phyloP scores from a whole-genome alignment of 2,113 vertebrate genomes.

The Odontophorus gujanensis region DNA sequence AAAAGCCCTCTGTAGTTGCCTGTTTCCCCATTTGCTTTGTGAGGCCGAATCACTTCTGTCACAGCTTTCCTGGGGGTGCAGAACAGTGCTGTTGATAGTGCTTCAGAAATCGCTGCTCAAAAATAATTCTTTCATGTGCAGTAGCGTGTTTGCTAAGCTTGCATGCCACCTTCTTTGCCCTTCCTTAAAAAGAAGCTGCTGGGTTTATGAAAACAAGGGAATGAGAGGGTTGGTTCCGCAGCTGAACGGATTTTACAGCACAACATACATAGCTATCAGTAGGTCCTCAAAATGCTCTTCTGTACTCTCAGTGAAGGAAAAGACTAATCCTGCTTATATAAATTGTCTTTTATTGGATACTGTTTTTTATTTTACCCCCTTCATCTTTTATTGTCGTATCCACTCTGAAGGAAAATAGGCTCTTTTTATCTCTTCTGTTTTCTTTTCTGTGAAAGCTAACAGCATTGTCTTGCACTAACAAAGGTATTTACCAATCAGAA shows the following conservation, averaged over 20 bases:
- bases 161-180: background rate
- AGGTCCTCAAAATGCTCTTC: constrained; percentile 35
- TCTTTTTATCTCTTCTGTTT: constrained; percentile 31
- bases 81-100: background rate
- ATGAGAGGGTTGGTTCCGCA: constrained; percentile 20
- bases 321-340: constrained; percentile 45
- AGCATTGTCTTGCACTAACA: constrained; percentile 34
- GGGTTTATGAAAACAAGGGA: constrained; percentile 36
- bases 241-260: constrained; percentile 24
- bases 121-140: background rate
- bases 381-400: background rate
- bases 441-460: constrained; percentile 4
- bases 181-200: constrained; percentile 27
- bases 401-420: background rate
- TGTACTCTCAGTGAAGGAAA: constrained; percentile 19
- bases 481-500: constrained; percentile 43
- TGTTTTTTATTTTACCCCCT: constrained; percentile 5
- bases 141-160: background rate
- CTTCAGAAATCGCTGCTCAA: background rate
- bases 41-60: background rate
- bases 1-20: background rate
- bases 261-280: constrained; percentile 4
- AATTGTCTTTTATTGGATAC: background rate
- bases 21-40: background rate
- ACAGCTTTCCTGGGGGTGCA: background rate